Evolutionary conservation across 2,888 invertebrate genomes (phyloP), one percentile per base, ranked within the genome.

Genomic region (Cheilosia soror): DNA sequence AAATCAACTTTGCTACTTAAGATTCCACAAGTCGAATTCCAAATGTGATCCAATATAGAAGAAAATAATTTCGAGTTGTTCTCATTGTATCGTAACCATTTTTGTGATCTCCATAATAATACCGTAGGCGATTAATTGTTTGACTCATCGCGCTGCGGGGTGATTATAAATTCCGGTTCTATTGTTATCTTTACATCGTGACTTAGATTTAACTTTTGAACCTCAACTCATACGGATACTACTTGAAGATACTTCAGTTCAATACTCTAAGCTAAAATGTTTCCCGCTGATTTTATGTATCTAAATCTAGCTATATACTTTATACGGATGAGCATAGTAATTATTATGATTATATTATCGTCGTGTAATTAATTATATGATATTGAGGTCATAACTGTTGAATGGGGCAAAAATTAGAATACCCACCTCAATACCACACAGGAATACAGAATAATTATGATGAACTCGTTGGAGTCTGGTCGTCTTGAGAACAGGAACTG

Each of bases 301-400:
- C 33, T n/a, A n/a, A n/a, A n/a, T n/a, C n/a, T n/a, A n/a, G n/a
- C n/a, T 37, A 37, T 20, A 20, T 1, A 20, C n/a, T 25, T 58
- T 58, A n/a, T 42, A 29, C 20, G 44, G n/a, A 49, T 49, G 49
- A 25, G 49, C 9, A 49, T 47, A 47, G 15, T 15, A 47, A 47
- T 47, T 47, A 40, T 40, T 33, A 49, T 49, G 25, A 65, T 15
- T 20, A 33, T 44, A 29, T 62, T 44, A 29, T 62, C 7, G 15
- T 42, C 42, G 57, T 47, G 49, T 60, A 71, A 51, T 71, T 60
- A 71, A 71, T 71, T 60, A 27, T 27, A 60, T 49, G 37, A 11
- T 58, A 37, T 71, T 60, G 71, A 71, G 44, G 71, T 58, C 58
- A 60, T 60, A 60, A 49, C 58, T 20, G 57, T 71, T 71, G 69